Percentiles rank a stretch among this genome's conserved stretches.
Conservation (phyloP, 2,888 invertebrate species). For the Harpagoxenus sublaevis region DNA sequence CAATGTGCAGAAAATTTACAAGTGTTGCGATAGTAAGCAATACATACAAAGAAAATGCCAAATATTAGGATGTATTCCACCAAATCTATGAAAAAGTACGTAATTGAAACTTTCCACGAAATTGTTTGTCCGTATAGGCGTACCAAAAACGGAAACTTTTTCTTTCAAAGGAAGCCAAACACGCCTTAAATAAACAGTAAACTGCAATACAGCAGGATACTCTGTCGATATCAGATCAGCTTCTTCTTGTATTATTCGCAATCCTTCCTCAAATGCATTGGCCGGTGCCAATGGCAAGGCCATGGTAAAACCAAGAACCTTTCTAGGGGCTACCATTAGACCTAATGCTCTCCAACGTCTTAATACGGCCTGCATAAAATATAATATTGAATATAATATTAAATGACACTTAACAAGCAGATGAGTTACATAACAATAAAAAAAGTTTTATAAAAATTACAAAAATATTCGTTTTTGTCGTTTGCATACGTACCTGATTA, state of each 20-base stretch:
- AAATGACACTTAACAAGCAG: no score
- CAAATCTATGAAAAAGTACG: not conserved
- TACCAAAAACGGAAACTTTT: not conserved
- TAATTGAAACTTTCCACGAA: conserved; percentile 8
- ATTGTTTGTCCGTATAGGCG: not conserved
- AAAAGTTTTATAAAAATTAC: not conserved
- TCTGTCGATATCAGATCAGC: not conserved
- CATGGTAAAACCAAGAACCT: not conserved
- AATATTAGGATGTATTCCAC: conserved; percentile 12
- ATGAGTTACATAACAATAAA: not conserved
- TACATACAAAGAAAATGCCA: conserved; percentile 17
- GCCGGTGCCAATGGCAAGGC: not conserved
- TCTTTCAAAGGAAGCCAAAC: conserved; percentile 12
- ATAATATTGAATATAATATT: not conserved
- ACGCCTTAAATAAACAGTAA: not conserved
- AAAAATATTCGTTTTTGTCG: no score
- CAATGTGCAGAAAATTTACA: not conserved
- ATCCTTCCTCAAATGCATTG: not conserved
- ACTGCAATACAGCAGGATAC: not conserved
- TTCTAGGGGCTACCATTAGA: not conserved
- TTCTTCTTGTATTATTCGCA: conserved; percentile 20
- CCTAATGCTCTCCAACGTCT: not conserved
- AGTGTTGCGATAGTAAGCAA: not conserved
- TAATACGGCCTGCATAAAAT: not conserved
- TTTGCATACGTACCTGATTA: not conserved